Conservation (phyloP, 2,113 vertebrate genomes). For the Pachypanchax playfairii region DNA sequence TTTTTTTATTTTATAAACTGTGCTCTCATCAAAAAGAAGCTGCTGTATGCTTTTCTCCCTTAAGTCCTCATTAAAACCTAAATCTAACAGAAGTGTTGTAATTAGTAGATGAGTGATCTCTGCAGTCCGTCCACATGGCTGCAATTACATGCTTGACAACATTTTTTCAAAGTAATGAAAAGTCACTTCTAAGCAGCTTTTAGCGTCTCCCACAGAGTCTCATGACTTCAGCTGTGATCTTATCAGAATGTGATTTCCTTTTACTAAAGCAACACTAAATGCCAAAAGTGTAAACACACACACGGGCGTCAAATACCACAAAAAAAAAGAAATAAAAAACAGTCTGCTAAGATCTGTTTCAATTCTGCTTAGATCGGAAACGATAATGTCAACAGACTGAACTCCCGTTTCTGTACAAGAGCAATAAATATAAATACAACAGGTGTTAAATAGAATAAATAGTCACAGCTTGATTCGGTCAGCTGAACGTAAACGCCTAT, state of each 20-base stretch:
- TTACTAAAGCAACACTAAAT: background rate
- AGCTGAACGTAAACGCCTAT: too few relatives aligned
- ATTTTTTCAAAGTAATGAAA: conserved; percentile 10
- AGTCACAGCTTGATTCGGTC: too few relatives aligned
- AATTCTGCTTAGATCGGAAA: background rate
- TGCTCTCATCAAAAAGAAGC: background rate
- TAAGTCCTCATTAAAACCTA: conserved; percentile 18
- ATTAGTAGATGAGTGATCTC: conserved; percentile 14
- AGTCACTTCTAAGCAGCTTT: conserved; percentile 19
- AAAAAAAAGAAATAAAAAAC: too few relatives aligned
- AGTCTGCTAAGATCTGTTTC: background rate
- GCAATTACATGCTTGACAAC: conserved; percentile 30
- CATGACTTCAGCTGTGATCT: background rate
- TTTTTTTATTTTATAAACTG: background rate
- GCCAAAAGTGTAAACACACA: background rate
- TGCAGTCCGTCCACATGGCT: conserved; percentile 16
- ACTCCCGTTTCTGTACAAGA: too few relatives aligned
- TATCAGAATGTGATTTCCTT: conserved; percentile 4
- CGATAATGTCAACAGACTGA: background rate
- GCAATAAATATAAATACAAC: too few relatives aligned
- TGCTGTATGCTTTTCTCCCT: background rate
- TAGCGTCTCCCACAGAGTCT: conserved; percentile 20
- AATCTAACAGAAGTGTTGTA: background rate
- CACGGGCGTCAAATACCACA: background rate
- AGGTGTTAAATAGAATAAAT: too few relatives aligned